phyloP scores from a whole-genome alignment of 2,113 vertebrate species.

The Otus sunia region DNA sequence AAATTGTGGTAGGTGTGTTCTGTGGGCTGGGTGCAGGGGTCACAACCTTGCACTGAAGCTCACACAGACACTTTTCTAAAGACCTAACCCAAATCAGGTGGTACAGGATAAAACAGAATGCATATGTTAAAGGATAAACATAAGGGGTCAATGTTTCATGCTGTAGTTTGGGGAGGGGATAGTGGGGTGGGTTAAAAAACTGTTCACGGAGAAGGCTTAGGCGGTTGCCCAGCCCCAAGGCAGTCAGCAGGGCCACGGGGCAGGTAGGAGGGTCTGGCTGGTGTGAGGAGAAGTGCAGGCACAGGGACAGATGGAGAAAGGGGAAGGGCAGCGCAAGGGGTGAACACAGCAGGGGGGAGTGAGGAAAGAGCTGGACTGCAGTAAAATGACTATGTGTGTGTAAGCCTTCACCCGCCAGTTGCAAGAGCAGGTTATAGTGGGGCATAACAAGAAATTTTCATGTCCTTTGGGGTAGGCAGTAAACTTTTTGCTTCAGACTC shows the following conservation, averaged over 20 bases:
- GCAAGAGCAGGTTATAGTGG: neutral
- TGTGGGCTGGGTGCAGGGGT: neutral
- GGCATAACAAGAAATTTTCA: neutral
- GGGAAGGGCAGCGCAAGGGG: neutral
- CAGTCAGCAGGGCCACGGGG: neutral
- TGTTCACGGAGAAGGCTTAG: neutral
- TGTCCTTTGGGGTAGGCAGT: neutral
- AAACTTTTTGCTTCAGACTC: neutral
- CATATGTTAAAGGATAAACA: neutral
- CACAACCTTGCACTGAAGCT: neutral
- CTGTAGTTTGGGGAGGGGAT: neutral
- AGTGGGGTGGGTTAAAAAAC: neutral
- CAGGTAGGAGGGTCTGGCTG: neutral
- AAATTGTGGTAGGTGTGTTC: neutral
- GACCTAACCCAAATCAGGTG: neutral
- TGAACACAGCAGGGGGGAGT: neutral
- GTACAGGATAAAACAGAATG: neutral
- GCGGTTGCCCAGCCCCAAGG: no score
- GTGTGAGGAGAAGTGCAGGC: neutral
- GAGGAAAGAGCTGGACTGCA: neutral
- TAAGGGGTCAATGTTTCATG: neutral
- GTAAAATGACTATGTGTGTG: neutral
- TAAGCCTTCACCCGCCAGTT: neutral
- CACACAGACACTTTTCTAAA: neutral
- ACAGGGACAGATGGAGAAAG: neutral